Conservation (phyloP, 2,113 vertebrate species). For the Oriolus oriolus region DNA sequence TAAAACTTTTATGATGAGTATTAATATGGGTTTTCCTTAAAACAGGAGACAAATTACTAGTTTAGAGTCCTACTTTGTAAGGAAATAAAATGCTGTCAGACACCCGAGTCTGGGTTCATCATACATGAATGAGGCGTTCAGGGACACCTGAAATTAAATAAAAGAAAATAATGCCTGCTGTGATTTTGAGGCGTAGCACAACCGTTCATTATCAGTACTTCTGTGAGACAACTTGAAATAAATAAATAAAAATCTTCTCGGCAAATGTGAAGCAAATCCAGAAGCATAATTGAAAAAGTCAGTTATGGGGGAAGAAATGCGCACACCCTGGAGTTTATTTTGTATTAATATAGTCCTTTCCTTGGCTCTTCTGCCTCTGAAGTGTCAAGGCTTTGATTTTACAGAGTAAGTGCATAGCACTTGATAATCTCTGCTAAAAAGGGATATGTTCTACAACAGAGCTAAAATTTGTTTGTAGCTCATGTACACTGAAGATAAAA, state of each 20-base stretch:
- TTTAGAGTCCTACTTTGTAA: not conserved
- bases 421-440: not conserved
- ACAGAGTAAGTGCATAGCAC: not conserved
- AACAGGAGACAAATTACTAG: not conserved
- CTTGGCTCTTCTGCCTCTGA: not conserved
- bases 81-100: not conserved
- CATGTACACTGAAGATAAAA: not conserved
- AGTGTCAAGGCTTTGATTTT: not conserved
- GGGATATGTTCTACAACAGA: rapidly evolving
- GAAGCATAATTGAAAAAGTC: not conserved
- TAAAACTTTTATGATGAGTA: not conserved
- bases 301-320: rapidly evolving
- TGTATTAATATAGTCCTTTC: not conserved
- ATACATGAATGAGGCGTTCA: not conserved
- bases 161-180: not conserved
- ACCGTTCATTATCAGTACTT: not conserved
- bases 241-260: not conserved
- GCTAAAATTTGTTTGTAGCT: not conserved
- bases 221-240: not conserved
- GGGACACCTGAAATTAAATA: not conserved
- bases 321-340: not conserved
- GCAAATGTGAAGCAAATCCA: not conserved
- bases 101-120: not conserved
- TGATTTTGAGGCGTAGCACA: not conserved
- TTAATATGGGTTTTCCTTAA: not conserved